Base-by-base conservation (phyloP, 2,888 invertebrate species). In the Neoascia interrupta region DNA sequence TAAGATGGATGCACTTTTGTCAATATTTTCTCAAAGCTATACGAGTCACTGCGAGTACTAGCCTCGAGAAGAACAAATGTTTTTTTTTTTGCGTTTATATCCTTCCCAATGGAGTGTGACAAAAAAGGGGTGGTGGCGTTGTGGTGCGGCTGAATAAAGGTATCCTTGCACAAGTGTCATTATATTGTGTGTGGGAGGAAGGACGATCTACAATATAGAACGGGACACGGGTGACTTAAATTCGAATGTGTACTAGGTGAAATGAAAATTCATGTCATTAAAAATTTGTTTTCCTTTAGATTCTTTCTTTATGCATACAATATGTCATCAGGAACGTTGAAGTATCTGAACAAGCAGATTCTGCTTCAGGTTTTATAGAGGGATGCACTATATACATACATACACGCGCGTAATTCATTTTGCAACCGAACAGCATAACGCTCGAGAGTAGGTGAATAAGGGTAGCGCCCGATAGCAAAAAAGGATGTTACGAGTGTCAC, bases 401-500 rank as follows among this genome's bases (percentile, higher is more conserved):
- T 10, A n/a, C 47, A 43, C 39, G 53, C 56, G 51, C 68, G 54
- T 73, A 79, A 73, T 68, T 73, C 43, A 36, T 79, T 66, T 79
- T 66, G 36, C 26, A 60, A 51, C 41, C 49, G 60, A 58, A 66
- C 21, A 53, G 37, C 13, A 70, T 60, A 76, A 47, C 64, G 58
- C 34, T 47, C 19, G 36, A 54, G 54, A 73, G 58, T 64, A 73
- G 66, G 73, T 61, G 79, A 64, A 66, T 4, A 31, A 31, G 8
- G 31, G 8, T 6, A 2, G n/a, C 8, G 8, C 4, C 31, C 31
- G 31, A n/a, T 31, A 8, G 39, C 36, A 56, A 66, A 76, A 58
- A 81, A 81, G 72, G 75, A 81, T 81, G 80, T 69, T 76, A 69
- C 79, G 75, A 81, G 80, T 81, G 73, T 81, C 81, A 81, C 61